Percentiles rank a stretch among this genome's conserved stretches.
These are phyloP conservation scores for Coptodon bakossiorum DNA, from an alignment of 2,113 vertebrate species.

Conservation along the genomic window DNA sequence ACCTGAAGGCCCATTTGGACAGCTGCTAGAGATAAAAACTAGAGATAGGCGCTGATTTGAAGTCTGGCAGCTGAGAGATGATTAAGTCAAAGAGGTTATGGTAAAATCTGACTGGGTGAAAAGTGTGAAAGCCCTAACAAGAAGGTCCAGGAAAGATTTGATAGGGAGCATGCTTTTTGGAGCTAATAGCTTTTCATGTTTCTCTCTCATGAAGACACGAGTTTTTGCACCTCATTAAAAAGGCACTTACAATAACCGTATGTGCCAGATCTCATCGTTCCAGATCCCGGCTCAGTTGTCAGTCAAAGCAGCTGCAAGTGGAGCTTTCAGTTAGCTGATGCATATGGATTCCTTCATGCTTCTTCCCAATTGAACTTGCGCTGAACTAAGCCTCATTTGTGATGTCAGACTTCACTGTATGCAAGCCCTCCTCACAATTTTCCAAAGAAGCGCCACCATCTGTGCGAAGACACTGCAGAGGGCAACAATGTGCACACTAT, in stretches of 20 bases:
- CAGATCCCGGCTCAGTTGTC: background rate
- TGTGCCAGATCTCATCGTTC: background rate
- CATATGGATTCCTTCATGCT: background rate
- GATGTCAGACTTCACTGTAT: background rate
- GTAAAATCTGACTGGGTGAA: background rate
- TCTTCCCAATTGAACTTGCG: background rate
- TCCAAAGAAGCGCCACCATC: background rate
- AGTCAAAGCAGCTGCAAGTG: background rate
- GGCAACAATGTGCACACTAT: background rate
- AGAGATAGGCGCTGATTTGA: background rate
- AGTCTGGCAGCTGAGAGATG: background rate
- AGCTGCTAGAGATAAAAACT: background rate
- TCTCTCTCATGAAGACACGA: background rate
- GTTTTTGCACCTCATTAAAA: background rate
- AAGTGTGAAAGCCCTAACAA: background rate
- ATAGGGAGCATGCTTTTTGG: background rate
- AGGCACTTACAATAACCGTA: background rate
- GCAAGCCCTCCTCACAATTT: background rate
- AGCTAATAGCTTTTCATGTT: background rate
- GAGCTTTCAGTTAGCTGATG: background rate
- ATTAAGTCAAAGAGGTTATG: background rate
- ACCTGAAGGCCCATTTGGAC: background rate
- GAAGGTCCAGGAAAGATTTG: background rate
- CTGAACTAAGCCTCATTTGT: background rate
- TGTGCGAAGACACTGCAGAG: background rate